Conservation (phyloP, 2,113 vertebrate genomes). For the Carollia perspicillata region DNA sequence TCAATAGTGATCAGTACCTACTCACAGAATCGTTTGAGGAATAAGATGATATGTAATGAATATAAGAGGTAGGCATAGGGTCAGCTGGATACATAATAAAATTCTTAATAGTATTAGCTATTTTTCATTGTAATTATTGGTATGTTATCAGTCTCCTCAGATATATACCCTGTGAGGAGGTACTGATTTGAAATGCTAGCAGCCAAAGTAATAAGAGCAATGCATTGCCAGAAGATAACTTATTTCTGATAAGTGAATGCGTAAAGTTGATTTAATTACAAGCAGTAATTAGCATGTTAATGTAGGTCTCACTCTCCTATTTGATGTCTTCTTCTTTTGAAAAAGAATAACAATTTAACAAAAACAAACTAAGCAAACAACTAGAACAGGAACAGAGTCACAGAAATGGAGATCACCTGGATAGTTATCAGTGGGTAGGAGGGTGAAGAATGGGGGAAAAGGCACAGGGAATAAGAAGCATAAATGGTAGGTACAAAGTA, state of each 20-base stretch:
- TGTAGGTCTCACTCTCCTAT: neutral
- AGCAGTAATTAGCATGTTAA: neutral
- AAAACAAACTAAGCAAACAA: too few species aligned
- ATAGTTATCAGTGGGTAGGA: too few species aligned
- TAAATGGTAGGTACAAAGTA: too few species aligned
- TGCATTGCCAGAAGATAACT: neutral
- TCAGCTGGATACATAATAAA: rapidly evolving
- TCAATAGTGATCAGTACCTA: neutral
- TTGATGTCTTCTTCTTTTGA: neutral
- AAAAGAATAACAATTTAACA: neutral
- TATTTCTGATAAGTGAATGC: neutral
- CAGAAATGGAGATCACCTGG: too few species aligned
- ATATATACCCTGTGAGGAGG: neutral
- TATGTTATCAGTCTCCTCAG: neutral
- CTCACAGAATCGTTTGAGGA: neutral
- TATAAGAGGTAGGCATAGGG: neutral
- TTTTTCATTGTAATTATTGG: neutral
- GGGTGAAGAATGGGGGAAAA: too few species aligned
- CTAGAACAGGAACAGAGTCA: too few species aligned
- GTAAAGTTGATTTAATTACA: constrained; percentile 40
- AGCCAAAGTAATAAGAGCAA: neutral
- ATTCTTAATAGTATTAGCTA: neutral
- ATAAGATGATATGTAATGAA: too few species aligned
- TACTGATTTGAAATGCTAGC: neutral
- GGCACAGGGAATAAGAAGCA: too few species aligned